Conservation (phyloP, 2,113 vertebrate species). For the Leptobrachium leishanense region DNA sequence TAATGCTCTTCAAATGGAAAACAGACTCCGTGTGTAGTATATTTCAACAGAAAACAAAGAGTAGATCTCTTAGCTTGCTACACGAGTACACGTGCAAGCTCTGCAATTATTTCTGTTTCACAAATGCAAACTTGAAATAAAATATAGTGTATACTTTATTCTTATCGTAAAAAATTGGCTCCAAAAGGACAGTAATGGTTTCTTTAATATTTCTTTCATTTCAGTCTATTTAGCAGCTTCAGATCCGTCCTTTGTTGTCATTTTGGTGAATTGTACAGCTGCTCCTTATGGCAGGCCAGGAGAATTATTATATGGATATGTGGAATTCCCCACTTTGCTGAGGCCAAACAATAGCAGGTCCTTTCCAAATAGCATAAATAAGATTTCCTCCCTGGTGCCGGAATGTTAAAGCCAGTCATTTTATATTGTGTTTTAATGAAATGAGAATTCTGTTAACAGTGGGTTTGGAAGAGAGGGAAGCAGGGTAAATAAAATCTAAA, state of each 20-base stretch:
- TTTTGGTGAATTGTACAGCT: conserved; percentile 60
- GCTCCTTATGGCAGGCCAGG: conserved; percentile 52
- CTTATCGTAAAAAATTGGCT: conserved; percentile 2
- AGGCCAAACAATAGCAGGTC: conserved; percentile 58
- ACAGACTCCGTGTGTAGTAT: conserved; percentile 52
- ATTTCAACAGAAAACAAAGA: conserved; percentile 53
- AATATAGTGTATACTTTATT: conserved; percentile 8
- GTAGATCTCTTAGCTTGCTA: conserved; percentile 37
- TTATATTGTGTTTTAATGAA: no score
- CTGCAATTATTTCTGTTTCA: conserved; percentile 45
- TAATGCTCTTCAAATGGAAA: conserved; percentile 60
- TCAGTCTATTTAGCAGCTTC: neutral
- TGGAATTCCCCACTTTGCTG: conserved; percentile 55
- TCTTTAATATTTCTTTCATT: neutral
- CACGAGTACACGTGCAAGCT: conserved; percentile 51
- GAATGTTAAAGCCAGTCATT: no score
- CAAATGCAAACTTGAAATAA: conserved; percentile 51
- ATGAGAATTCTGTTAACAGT: no score
- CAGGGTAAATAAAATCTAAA: no score
- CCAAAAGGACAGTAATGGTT: conserved; percentile 3
- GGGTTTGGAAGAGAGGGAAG: no score
- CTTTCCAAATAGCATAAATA: conserved; percentile 58
- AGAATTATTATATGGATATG: conserved; percentile 60
- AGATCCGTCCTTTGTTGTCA: conserved; percentile 23
- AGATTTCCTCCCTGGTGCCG: conserved; percentile 49